A percentile compares a stretch with the other conserved stretches of the same genome.
These are phyloP conservation scores for Lithosia quadra DNA, from an alignment of 2,888 invertebrate species.

Conservation along the genomic window DNA sequence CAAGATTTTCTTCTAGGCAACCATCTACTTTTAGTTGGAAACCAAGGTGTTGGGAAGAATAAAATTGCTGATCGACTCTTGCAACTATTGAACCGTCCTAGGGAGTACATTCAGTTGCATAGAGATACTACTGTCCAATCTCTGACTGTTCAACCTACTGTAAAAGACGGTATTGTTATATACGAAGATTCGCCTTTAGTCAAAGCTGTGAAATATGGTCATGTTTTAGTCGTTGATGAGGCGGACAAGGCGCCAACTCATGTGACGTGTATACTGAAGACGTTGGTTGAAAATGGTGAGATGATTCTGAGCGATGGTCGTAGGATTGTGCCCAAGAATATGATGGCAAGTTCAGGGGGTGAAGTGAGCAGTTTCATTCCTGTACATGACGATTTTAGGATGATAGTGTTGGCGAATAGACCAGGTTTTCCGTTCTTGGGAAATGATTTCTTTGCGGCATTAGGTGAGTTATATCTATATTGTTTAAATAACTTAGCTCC, in stretches of 20 bases:
- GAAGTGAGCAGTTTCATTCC: constrained; percentile 88
- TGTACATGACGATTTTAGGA: constrained; percentile 96
- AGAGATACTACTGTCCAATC: constrained; percentile 98
- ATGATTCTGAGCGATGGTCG: constrained; percentile 98
- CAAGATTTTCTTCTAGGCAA: constrained; percentile 97
- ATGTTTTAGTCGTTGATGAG: constrained; percentile 97
- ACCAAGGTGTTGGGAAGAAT: constrained; percentile 99
- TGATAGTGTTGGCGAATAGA: constrained; percentile 97
- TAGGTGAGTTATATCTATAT: constrained; percentile 86
- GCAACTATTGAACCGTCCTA: constrained; percentile 94
- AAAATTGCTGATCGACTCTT: constrained; percentile 97
- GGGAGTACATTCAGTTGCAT: constrained; percentile 98
- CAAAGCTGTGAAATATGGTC: constrained; percentile 95
- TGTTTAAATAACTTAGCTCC: no score
- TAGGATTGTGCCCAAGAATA: constrained; percentile 90
- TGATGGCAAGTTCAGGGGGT: constrained; percentile 76
- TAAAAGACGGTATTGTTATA: constrained; percentile 94
- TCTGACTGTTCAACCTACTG: constrained; percentile 96
- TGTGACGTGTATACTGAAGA: constrained; percentile 98
- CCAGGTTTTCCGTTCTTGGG: constrained; percentile 99
- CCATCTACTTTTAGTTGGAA: constrained; percentile 97
- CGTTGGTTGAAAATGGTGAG: constrained; percentile 97
- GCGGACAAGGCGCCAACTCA: constrained; percentile 99
- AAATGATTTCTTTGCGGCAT: constrained; percentile 96
- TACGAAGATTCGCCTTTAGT: constrained; percentile 98